Base-by-base conservation (phyloP, 2,888 invertebrate genomes). In the Polyommatus iphigenia region DNA sequence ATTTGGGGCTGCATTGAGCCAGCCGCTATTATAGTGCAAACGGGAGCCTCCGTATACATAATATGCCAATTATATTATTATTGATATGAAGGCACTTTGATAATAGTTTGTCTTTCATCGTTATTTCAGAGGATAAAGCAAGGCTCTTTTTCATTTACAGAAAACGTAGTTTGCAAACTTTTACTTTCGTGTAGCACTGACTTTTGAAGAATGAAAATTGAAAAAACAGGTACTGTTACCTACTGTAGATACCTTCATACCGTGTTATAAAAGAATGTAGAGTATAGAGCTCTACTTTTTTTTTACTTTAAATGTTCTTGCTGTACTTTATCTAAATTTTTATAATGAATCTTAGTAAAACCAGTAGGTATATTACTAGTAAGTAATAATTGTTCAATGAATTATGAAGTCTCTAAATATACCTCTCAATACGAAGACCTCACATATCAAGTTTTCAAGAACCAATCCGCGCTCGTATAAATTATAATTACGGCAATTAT, bases 1-100 rank as follows among this genome's bases (percentile, higher is more conserved):
- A 90, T 91, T 91, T 90, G 89, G 93, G 93, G 92, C 89, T 88
- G 90, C 89, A 90, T 87, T 90, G 84, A 83, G 83, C 82, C 83
- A 89, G 87, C 82, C 87, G 54, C 86, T 89, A 89, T 90, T 90
- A 91, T 90, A 90, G 90, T 88, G 87, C 89, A 90, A 92, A 92
- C 89, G 90, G 86, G 87, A 87, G 89, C 86, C 87, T 85, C 67
- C 29, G 29, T 67, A 67, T 67, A 67, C 29, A 67, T 67, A 32
- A 32, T 3, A 15, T 32, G 67, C 67, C 41, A 73, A 73, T 73
- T 41, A 73, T 46, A 41, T 73, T 41, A 73, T 41, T 67, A 67
- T 32, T 18, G 29, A 67, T 32, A 32, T 67, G 67, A 67, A 32
- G 15, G 5, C 29, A 67, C 67, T 67, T 13, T 15, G 18, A 2